Evolutionary conservation across 2,888 invertebrate species (phyloP).

Genomic region (Drosophila meridiana): DNA sequence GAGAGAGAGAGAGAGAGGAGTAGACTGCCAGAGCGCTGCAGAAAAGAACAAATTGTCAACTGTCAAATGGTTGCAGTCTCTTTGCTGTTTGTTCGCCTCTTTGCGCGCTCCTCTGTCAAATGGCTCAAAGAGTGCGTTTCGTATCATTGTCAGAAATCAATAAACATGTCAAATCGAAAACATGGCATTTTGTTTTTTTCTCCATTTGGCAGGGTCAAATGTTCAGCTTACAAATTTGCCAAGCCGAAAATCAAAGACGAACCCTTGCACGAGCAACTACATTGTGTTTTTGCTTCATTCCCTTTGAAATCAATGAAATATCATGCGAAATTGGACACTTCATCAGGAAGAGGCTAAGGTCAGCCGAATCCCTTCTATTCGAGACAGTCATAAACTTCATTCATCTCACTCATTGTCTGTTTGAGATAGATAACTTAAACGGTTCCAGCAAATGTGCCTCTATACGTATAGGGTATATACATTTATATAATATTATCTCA

Average conservation of each 20-base stretch:
- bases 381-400: background rate
- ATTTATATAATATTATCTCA: no score
- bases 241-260: conserved; percentile 1
- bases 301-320: conserved; percentile 2
- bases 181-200: conserved; percentile 1
- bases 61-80: conserved; percentile 26
- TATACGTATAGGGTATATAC: no score
- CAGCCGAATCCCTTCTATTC: background rate
- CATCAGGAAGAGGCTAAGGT: background rate
- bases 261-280: background rate
- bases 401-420: background rate
- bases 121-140: conserved; percentile 7
- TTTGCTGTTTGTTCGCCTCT: conserved; percentile 4
- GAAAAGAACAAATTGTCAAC: conserved; percentile 11
- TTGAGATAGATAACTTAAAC: background rate
- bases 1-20: no score
- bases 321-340: background rate
- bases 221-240: background rate
- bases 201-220: background rate
- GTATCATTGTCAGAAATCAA: conserved; percentile 15
- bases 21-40: background rate
- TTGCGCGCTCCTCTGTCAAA: background rate
- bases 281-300: background rate
- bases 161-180: conserved; percentile 10
- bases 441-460: background rate